Evolutionary conservation across 2,113 vertebrate species (phyloP).

Genomic region (Gorsachius goisagi): DNA sequence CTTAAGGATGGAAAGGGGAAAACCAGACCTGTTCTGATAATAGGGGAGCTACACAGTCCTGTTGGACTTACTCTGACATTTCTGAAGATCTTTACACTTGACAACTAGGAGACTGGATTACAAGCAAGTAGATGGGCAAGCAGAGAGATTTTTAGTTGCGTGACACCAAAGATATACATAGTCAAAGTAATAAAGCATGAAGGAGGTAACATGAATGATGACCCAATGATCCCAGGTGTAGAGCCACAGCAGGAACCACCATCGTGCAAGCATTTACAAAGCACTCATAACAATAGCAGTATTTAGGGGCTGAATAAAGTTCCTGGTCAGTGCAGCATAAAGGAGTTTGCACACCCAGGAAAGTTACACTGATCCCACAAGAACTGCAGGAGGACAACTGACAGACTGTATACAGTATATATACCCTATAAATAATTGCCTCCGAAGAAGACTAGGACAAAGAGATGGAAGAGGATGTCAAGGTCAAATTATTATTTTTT

Average conservation of each 20-base stretch:
- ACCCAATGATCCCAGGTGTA: not conserved
- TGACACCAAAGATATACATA: not conserved
- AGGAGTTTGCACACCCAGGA: not conserved
- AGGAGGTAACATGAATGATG: not conserved
- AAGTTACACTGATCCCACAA: not conserved
- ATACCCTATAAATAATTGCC: not conserved
- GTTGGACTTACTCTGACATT: not conserved
- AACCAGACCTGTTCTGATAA: not conserved
- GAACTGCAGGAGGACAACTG: not conserved
- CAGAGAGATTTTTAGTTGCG: not conserved
- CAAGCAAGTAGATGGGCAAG: not conserved
- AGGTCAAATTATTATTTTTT: not conserved
- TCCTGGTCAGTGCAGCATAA: not conserved
- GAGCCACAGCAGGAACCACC: not conserved
- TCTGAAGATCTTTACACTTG: not conserved
- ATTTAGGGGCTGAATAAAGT: not conserved
- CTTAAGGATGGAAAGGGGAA: not conserved
- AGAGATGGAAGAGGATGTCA: not conserved
- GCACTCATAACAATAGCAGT: accelerated
- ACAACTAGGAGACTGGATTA: not conserved
- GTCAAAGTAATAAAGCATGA: not conserved
- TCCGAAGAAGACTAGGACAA: not conserved
- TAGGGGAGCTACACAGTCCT: not conserved
- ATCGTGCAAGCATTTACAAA: not conserved
- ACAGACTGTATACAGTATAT: not conserved